These are phyloP conservation scores for Lophotriccus pileatus DNA, from an alignment of 2,797 vertebrate genomes.

Conservation along the genomic window DNA sequence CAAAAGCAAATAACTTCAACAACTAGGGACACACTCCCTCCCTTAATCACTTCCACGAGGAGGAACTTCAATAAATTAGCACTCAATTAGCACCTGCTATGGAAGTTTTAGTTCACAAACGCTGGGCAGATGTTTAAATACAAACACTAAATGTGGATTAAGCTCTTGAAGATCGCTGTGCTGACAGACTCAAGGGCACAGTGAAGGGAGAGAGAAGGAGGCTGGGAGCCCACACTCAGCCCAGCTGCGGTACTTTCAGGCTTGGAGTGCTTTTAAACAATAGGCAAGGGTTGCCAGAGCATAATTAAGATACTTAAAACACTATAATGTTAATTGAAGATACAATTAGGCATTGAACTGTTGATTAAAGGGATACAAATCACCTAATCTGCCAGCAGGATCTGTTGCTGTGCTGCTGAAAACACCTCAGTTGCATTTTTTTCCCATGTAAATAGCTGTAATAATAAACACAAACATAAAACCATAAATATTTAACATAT, in stretches of 20 bases:
- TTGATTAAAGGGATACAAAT: not conserved
- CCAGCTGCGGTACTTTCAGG: accelerated
- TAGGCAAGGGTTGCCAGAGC: not conserved
- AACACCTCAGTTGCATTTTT: not conserved
- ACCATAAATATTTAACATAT: not conserved
- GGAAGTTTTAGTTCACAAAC: not conserved
- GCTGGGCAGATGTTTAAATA: not conserved
- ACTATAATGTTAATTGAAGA: not conserved
- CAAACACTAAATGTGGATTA: not conserved
- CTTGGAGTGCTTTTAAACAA: not conserved
- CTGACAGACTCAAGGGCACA: not conserved
- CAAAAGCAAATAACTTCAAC: not conserved
- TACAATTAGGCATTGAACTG: not conserved
- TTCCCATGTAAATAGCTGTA: not conserved
- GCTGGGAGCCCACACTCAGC: not conserved
- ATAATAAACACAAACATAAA: not conserved
- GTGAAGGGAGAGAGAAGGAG: accelerated
- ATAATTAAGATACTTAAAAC: not conserved
- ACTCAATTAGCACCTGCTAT: constrained; percentile 12
- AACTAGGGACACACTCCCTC: not conserved
- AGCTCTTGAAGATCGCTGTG: not conserved
- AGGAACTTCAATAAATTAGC: constrained; percentile 37
- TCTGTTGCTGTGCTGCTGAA: not conserved
- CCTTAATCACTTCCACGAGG: not conserved
- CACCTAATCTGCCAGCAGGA: not conserved